Conservation (phyloP, 2,113 vertebrate species). For the Arvicanthis niloticus region DNA sequence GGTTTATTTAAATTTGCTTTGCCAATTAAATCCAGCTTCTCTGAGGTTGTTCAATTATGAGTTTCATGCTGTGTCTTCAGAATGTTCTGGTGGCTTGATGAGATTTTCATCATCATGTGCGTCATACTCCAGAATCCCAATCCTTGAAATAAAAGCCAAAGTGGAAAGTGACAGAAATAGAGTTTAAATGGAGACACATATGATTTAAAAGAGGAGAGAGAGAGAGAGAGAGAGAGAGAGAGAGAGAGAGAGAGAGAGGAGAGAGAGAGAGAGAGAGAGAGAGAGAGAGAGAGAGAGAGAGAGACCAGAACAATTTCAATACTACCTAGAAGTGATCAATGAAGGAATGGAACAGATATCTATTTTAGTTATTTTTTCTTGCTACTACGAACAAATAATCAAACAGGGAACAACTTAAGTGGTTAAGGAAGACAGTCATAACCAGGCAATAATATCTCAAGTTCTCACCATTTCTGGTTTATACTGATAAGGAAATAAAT, state of each 20-base stretch:
- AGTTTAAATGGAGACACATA: background rate
- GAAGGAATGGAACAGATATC: background rate
- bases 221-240: too few relatives aligned
- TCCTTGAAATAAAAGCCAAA: slow-evolving; percentile 2
- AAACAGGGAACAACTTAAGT: background rate
- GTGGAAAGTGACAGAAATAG: slow-evolving; percentile 39
- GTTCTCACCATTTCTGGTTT: background rate
- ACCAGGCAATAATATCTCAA: background rate
- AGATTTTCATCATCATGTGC: background rate
- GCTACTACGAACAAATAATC: background rate
- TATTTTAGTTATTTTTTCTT: background rate
- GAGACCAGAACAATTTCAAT: background rate
- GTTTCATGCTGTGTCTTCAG: background rate
- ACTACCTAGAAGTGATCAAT: background rate
- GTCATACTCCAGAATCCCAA: background rate
- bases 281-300: background rate
- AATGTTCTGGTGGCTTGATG: slow-evolving; percentile 38
- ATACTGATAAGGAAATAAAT: slow-evolving; percentile 13
- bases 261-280: background rate
- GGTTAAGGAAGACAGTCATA: background rate
- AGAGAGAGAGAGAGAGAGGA: background rate
- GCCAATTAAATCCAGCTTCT: slow-evolving; percentile 23
- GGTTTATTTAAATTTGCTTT: background rate
- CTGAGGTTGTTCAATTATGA: background rate
- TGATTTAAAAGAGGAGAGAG: background rate